Base-by-base conservation (phyloP, 2,113 vertebrate species). In the Tursiops truncatus region DNA sequence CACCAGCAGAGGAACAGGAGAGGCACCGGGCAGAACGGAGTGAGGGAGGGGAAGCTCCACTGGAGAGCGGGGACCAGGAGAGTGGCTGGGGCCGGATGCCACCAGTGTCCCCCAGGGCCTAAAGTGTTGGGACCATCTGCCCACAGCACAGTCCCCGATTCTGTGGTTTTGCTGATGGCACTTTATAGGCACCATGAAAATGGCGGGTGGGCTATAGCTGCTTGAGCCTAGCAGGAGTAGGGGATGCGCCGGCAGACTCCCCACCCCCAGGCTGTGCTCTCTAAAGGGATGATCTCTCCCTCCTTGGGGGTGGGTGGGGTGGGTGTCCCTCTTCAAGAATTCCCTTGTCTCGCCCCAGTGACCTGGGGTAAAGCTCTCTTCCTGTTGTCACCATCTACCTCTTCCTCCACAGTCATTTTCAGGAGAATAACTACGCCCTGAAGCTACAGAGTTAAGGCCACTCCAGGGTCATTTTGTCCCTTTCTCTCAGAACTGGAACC, bases 1-100 rank as follows among this genome's bases (percentile, higher is more conserved):
- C 77, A 3, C 98, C 94, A 92, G 98, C 50, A 98, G 95, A 98
- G 41, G 56, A 0, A 1, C 11, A 0, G 87, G n/a, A 33, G 67
- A n/a, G 33, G 8, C 5, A 0, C 41, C 5, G 26, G 77, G 8
- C 4, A 0, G 13, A 3, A 50, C 21, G 25, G 41, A 70, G 50
- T 93, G 86, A 86, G 23, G 83, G n/a, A 9, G 84, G 26, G 14
- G 41, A 67, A 14, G 76, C 28, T 15, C 25, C 38, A 3, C 13
- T 8, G 25, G 38, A 1, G 6, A 3, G 1, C 1, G 0, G 67
- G 10, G 82, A 17, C 41, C 63, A 9, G 65, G 81, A 10, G 23
- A 18, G 31, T 18, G 17, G 23, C 41, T 7, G 25, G 50, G 71
- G 70, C 31, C 9, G 60, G 23, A 1, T 20, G 31, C 14, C 1